Evolutionary conservation across 1,140 invertebrate species (phyloP), one percentile per base, ranked within the genome.

Genomic region (Arion vulgaris): DNA sequence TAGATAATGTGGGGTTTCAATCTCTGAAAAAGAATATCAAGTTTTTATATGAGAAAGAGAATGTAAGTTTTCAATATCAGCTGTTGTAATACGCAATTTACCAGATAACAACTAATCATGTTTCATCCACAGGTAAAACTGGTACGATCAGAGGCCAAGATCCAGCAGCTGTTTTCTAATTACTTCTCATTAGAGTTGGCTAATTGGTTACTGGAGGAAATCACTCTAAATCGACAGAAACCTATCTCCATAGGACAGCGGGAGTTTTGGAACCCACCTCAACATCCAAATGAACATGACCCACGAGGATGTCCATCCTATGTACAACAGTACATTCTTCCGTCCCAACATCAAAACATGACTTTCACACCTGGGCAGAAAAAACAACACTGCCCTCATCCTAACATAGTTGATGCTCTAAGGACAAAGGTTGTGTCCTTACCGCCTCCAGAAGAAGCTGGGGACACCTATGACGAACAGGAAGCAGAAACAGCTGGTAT

Each of bases 131-230:
- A 76, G 73, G 86, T 90, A 49, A 87, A 88, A 38, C 68, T 91
- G 15, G 80, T 89, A 7, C 83, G 88, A 34, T 85, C 86, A 36
- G 88, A 89, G 34, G 72, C 86, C 57, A 92, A 92, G 81, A 81
- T 91, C 0, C 71, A 76, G 32, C 84, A 89, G 49, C 51, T 85
- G 13, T 91, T 92, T 73, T 69, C 81, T 1, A 84, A 86, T 76
- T 82, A 88, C 73, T 92, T 92, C 83, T 82, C 87, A 0, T 72
- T 87, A 0, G 91, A 92, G 80, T 78, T 92, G 17, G 85, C 85
- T 9, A 69, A 84, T 0, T 92, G 91, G 91, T 62, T 92, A 26
- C 45, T 86, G 45, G 88, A 90, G 15, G 91, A 92, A 85, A 91
- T 92, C 39, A 82, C 84, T 28, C 77, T 88, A 15, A 92, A 92